Percentiles rank a stretch among this genome's conserved stretches.
Evolutionary conservation across 2,113 vertebrate genomes (phyloP).

Genomic region (Poicephalus gulielmi): DNA sequence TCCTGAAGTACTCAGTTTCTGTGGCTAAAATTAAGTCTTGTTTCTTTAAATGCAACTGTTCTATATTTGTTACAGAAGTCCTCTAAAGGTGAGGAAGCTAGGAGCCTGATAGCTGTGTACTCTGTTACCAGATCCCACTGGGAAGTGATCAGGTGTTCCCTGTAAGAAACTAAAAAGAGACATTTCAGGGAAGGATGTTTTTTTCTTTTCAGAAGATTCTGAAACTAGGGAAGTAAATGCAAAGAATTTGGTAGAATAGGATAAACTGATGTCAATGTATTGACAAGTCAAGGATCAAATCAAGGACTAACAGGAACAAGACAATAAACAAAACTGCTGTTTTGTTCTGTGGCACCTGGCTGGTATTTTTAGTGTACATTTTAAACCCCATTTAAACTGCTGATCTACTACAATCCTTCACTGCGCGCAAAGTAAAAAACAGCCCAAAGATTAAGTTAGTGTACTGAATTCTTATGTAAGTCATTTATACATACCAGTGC

Average conservation of each 20-base stretch:
- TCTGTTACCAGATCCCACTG: neutral
- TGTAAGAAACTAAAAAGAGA: neutral
- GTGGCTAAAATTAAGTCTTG: neutral
- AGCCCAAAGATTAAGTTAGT: neutral
- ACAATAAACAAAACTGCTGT: neutral
- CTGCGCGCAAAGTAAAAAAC: neutral
- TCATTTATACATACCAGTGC: neutral
- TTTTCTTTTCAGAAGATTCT: neutral
- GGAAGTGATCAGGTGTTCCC: neutral
- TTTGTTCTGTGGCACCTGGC: neutral
- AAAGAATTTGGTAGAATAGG: neutral
- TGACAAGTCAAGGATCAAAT: neutral
- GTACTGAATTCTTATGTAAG: neutral
- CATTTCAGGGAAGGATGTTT: neutral
- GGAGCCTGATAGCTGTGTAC: fast-evolving
- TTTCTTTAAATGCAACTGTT: neutral
- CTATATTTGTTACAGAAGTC: neutral
- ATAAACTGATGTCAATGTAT: neutral
- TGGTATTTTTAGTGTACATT: neutral
- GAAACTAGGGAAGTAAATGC: neutral
- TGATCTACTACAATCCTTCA: neutral
- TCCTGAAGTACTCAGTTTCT: neutral
- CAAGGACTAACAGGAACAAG: neutral
- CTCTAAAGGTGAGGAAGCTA: neutral
- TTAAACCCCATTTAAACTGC: neutral